Evolutionary conservation across 2,113 vertebrate genomes (phyloP).

Genomic region (Abramis brama): DNA sequence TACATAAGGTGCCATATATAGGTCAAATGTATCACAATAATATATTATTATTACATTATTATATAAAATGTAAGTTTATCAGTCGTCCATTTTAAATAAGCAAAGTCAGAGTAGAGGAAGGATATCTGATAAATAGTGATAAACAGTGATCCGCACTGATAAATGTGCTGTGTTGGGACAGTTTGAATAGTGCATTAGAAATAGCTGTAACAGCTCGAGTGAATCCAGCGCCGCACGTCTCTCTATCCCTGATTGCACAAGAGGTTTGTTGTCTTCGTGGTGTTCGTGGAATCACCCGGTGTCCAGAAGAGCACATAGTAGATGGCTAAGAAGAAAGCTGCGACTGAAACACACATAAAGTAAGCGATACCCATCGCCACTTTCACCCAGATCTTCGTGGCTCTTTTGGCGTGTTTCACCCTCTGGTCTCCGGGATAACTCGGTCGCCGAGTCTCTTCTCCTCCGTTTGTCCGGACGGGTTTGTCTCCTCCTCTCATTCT

Average conservation of each 20-base stretch:
- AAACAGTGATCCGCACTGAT: not conserved
- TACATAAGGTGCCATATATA: not conserved
- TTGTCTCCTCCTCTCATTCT: constrained; percentile 71
- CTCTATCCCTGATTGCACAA: constrained; percentile 43
- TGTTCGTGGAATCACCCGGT: constrained; percentile 55
- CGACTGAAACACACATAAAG: constrained; percentile 85
- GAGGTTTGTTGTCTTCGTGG: constrained; percentile 59
- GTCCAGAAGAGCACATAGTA: constrained; percentile 87
- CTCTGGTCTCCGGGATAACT: constrained; percentile 81
- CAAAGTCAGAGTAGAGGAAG: constrained; percentile 42
- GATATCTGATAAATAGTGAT: not conserved
- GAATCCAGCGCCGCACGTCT: constrained; percentile 1
- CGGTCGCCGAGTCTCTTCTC: constrained; percentile 71
- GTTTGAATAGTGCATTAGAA: not conserved
- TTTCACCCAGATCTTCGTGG: constrained; percentile 84
- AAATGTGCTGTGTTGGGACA: not conserved
- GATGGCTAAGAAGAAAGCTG: constrained; percentile 84
- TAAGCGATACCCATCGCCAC: constrained; percentile 84
- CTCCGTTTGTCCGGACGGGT: constrained; percentile 71
- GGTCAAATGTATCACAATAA: not conserved
- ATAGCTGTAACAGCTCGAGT: not conserved
- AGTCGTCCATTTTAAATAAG: not conserved
- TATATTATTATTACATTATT: not conserved
- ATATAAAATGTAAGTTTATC: not conserved
- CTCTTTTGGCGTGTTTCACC: constrained; percentile 73